These are phyloP conservation scores for Erythrolamprus reginae DNA, from an alignment of 2,113 vertebrate species.

Conservation along the genomic window DNA sequence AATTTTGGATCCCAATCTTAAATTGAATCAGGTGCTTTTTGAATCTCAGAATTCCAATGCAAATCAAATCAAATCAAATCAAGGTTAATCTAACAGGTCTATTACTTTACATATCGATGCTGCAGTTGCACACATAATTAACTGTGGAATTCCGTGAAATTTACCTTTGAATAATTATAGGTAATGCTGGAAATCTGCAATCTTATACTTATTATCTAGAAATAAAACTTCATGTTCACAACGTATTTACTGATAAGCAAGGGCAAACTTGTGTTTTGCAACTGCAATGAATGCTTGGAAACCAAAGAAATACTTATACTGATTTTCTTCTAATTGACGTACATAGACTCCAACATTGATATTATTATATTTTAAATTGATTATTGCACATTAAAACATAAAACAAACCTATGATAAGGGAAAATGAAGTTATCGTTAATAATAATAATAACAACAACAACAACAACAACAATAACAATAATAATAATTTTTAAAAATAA, in stretches of 20 bases:
- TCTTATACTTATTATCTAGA: not conserved
- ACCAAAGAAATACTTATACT: not conserved
- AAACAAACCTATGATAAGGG: not conserved
- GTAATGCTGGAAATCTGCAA: not conserved
- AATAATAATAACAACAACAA: too few relatives aligned
- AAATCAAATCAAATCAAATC: not conserved
- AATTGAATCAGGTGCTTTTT: not conserved
- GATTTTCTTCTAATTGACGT: not conserved
- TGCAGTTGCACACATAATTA: not conserved
- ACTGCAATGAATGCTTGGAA: not conserved
- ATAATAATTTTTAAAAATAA: not conserved
- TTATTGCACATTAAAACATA: not conserved
- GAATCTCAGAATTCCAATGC: not conserved
- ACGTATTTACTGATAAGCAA: not conserved
- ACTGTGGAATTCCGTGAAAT: not conserved
- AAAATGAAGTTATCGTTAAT: too few relatives aligned
- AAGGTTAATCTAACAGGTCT: not conserved
- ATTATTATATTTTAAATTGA: not conserved
- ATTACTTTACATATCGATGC: not conserved
- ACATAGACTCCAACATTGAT: not conserved
- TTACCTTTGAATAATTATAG: not conserved
- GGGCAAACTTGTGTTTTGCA: not conserved
- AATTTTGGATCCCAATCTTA: not conserved
- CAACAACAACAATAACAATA: too few relatives aligned
- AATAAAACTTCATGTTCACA: not conserved